These are phyloP conservation scores for Frieseomelitta varia DNA, from an alignment of 1,140 invertebrate species.

Conservation along the genomic window DNA sequence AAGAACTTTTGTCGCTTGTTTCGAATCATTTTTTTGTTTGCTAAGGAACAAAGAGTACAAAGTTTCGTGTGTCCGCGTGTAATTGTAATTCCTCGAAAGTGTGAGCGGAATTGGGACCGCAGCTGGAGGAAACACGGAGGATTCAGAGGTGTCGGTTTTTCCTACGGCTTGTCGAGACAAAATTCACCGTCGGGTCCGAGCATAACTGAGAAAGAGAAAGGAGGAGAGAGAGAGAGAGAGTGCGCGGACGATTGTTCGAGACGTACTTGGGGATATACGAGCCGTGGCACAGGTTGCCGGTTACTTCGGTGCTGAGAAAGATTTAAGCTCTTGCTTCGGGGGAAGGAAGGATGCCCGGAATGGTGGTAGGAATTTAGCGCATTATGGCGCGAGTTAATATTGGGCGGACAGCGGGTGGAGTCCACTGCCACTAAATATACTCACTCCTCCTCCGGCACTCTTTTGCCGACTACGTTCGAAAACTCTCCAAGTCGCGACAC, in stretches of 20 bases:
- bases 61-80: not conserved
- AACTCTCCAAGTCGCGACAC: constrained; percentile 52
- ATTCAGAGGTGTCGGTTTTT: constrained; percentile 44
- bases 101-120: constrained; percentile 26
- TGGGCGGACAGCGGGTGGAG: constrained; percentile 73
- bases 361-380: constrained; percentile 73
- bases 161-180: constrained; percentile 12
- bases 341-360: constrained; percentile 58
- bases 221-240: not conserved
- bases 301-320: constrained; percentile 64
- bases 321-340: constrained; percentile 66
- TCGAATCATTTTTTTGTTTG: not conserved
- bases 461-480: constrained; percentile 50
- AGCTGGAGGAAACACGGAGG: constrained; percentile 37
- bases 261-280: constrained; percentile 67
- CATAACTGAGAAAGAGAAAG: constrained; percentile 53
- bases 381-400: constrained; percentile 76
- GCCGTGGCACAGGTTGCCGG: constrained; percentile 68
- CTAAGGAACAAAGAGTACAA: too few relatives aligned
- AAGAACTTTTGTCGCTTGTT: not conserved
- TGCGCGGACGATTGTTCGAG: constrained; percentile 61
- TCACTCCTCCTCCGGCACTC: constrained; percentile 43
- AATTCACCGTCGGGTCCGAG: constrained; percentile 42
- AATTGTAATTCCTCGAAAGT: not conserved
- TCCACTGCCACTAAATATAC: constrained; percentile 72